Base-by-base conservation (phyloP, 2,113 vertebrate species). In the Neogobius melanostomus region DNA sequence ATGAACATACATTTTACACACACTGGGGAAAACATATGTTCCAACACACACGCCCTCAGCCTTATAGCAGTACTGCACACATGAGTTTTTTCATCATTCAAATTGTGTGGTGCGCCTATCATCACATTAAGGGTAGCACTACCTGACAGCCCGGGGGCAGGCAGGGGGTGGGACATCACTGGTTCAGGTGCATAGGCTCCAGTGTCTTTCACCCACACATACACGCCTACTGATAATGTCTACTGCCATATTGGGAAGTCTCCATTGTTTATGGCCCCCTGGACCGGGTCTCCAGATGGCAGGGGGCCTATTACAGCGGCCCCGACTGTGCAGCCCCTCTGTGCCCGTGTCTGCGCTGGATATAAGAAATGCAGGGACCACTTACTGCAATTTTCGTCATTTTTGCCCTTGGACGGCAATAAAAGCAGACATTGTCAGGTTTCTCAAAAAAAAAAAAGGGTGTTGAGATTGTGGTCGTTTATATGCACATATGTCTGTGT, bases 211-310 rank as follows among this genome's bases (percentile, higher is more conserved):
- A 54, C 12, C 61, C 47, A 77, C 44, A 71, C 60, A 72, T 75
- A 68, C 43, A 71, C 69, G 60, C 73, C 64, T 50, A 51, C 76
- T 72, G 75, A 72, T 74, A 73, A 85, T 75, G 54, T 80, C 74
- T 75, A 36, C 71, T 80, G 64, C 86, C 80, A 82, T 76, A 76
- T 69, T 86, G 84, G 86, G 80, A 82, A 81, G 78, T 59, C 81
- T 87, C 86, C 75, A 89, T 90, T 89, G 88, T 88, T 85, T 88
- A 79, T 49, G 77, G 79, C 84, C 83, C 89, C 82, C 84, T 92
- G 85, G 87, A 90, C 79, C 61, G 85, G 82, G 76, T 84, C 85
- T 87, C 82, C 91, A 91, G 90, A 89, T 91, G 91, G 91, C 82
- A 84, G 86, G 86, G 87, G 81, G 83, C 91, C 86, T 88, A 90